Percentiles rank a stretch among this genome's conserved stretches.
These are phyloP conservation scores for Plagodis pulveraria DNA, from an alignment of 2,888 invertebrate genomes.

Conservation along the genomic window DNA sequence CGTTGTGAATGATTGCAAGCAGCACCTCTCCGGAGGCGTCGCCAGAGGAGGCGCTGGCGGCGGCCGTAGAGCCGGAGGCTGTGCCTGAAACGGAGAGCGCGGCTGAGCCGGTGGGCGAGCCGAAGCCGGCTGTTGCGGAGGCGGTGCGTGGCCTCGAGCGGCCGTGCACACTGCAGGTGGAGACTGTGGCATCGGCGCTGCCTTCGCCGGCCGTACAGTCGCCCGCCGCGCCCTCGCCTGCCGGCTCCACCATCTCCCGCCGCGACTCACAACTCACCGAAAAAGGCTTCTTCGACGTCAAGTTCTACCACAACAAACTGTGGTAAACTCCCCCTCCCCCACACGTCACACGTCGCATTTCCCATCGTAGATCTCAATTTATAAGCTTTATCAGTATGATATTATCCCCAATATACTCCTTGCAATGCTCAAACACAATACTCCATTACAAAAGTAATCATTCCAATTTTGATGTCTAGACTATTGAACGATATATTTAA, in stretches of 20 bases:
- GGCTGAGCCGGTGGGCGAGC: conserved; percentile 22
- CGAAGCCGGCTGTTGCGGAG: conserved; percentile 1
- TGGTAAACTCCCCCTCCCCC: conserved; percentile 82
- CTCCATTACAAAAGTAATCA: conserved; percentile 3
- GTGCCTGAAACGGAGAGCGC: conserved; percentile 1
- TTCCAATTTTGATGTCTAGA: conserved; percentile 4
- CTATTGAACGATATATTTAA: background rate
- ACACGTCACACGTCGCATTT: conserved; percentile 3
- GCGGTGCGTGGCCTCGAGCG: conserved; percentile 19
- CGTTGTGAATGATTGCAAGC: conserved; percentile 19
- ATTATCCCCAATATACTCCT: background rate
- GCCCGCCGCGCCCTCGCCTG: conserved; percentile 40
- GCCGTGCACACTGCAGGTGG: conserved; percentile 18
- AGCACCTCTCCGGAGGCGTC: conserved; percentile 2
- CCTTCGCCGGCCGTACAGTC: conserved; percentile 25
- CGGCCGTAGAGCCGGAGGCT: conserved; percentile 19
- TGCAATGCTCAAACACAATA: conserved; percentile 3
- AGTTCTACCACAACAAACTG: conserved; percentile 91
- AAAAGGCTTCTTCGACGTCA: conserved; percentile 89
- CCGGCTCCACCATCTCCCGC: conserved; percentile 45
- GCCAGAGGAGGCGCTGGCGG: conserved; percentile 2
- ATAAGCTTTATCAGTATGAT: too few relatives aligned
- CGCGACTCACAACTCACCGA: conserved; percentile 83
- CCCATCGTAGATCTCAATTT: background rate
- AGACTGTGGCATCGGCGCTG: conserved; percentile 18